Base-by-base conservation (phyloP, 2,797 vertebrate genomes). In the Pristis pectinata region DNA sequence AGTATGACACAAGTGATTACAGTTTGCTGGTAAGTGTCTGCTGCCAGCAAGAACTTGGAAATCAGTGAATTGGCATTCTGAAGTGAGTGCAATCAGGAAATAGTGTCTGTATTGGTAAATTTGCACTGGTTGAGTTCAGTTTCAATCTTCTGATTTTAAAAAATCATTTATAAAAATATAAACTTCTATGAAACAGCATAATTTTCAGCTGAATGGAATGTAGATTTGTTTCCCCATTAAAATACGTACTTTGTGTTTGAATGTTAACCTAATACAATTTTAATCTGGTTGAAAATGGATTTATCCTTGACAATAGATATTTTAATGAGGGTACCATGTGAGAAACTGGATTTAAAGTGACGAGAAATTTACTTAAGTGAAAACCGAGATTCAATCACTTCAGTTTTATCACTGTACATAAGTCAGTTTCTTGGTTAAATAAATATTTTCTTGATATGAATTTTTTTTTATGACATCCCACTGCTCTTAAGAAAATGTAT, bases 21-120 rank as follows among this genome's bases (percentile, higher is more conserved):
- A 95, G 95, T 13, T 94, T 99, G 95, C 41, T 97, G 98, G 99
- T 99, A 96, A 97, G 98, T 96, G 2, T 44, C 27, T 53, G 67
- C 44, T 70, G 17, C 27, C n/a, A 56, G 19, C 34, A 56, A 59
- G 49, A 30, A 59, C 5, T 56, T 34, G 13, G 82, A 34, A 49
- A 87, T 56, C 22, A 83, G 80, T 82, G 41, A 22, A 41, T 34
- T 37, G 9, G 24, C 49, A 41, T 41, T 80, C 77, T 19, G 1
- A 6, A 44, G 34, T 49, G 79, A 44, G 11, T 37, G 44, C 22
- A 44, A 85, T 44, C 49, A 4, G 10, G 10, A 85, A 85, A 56
- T 34, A 56, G 27, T 85, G 34, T 11, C 53, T 5, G 34, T 34
- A 59, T n/a, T 61, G 5, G 8, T n/a, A 30, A 61, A 15, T 34